phyloP scores from a whole-genome alignment of 2,888 invertebrate species.

The Cryptus armator region DNA sequence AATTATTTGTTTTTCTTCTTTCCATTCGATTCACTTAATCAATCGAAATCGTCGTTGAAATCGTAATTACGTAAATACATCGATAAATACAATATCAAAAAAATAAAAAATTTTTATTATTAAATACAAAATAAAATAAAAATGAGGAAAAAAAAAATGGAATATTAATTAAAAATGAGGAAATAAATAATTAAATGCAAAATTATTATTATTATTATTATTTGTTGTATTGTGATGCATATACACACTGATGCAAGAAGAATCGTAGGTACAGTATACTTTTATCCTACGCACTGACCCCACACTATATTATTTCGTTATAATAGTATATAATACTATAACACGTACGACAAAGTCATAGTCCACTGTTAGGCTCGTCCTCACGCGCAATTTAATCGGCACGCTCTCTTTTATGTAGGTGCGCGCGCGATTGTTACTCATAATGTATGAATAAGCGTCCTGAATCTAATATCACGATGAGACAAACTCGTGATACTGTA shows the following conservation, averaged over 20 bases:
- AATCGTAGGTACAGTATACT: constrained; percentile 1
- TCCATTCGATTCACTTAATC: too few relatives aligned
- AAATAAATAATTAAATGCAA: too few relatives aligned
- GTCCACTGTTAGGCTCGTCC: not conserved
- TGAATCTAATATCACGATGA: constrained; percentile 52
- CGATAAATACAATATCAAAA: too few relatives aligned
- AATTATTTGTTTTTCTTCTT: too few relatives aligned
- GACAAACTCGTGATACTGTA: constrained; percentile 27
- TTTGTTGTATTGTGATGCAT: not conserved
- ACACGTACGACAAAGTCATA: not conserved
- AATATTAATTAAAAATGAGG: too few relatives aligned
- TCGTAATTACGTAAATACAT: too few relatives aligned
- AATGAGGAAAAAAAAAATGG: too few relatives aligned
- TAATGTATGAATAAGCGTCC: constrained; percentile 64
- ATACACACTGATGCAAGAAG: not conserved
- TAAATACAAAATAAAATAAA: not conserved
- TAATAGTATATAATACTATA: not conserved
- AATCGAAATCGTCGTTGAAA: too few relatives aligned
- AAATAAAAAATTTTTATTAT: too few relatives aligned
- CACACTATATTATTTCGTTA: constrained; percentile 52
- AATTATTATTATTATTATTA: too few relatives aligned
- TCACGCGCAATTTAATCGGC: constrained; percentile 39
- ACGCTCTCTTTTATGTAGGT: constrained; percentile 50
- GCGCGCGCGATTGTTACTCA: constrained; percentile 52
- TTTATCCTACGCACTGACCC: constrained; percentile 56